Conservation (phyloP, 30 jellyfish, hydroid and myxozoan genomes). For the Aurelia sp. region DNA sequence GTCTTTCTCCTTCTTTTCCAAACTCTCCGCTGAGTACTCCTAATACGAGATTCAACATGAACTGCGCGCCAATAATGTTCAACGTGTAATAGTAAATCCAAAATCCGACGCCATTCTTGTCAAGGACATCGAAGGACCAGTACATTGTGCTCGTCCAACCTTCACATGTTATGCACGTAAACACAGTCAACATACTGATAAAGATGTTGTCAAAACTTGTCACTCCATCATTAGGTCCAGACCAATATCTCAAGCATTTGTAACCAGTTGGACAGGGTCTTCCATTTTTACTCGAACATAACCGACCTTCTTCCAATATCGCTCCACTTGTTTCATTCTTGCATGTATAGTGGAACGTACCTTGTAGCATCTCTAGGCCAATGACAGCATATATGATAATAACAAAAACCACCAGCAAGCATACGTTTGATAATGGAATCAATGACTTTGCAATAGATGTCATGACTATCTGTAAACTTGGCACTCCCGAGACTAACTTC, state of each 20-base stretch:
- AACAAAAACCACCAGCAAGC: constrained; percentile 82
- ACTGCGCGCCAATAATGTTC: constrained; percentile 85
- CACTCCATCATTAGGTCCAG: constrained; percentile 84
- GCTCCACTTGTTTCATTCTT: constrained; percentile 51
- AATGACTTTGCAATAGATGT: constrained; percentile 84
- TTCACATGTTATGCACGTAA: constrained; percentile 88
- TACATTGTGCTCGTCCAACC: constrained; percentile 95
- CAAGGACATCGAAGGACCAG: constrained; percentile 75
- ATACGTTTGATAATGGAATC: constrained; percentile 78
- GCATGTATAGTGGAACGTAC: constrained; percentile 80
- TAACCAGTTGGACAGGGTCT: constrained; percentile 83
- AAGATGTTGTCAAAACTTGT: constrained; percentile 82
- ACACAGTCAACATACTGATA: constrained; percentile 81
- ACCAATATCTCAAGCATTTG: constrained; percentile 75
- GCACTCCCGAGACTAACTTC: constrained; percentile 91
- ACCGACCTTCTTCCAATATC: constrained; percentile 38
- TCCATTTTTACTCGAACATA: constrained; percentile 44
- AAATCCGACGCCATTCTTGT: constrained; percentile 60
- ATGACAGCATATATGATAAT: constrained; percentile 82
- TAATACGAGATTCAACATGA: constrained; percentile 89
- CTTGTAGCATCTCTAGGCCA: constrained; percentile 72
- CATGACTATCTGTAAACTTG: constrained; percentile 90
- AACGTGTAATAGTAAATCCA: constrained; percentile 74
- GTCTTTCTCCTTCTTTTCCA: constrained; percentile 88
- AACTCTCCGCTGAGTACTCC: constrained; percentile 95